Base-by-base conservation (phyloP, 2,888 invertebrate species). In the Rhagophthalmus giganteus region DNA sequence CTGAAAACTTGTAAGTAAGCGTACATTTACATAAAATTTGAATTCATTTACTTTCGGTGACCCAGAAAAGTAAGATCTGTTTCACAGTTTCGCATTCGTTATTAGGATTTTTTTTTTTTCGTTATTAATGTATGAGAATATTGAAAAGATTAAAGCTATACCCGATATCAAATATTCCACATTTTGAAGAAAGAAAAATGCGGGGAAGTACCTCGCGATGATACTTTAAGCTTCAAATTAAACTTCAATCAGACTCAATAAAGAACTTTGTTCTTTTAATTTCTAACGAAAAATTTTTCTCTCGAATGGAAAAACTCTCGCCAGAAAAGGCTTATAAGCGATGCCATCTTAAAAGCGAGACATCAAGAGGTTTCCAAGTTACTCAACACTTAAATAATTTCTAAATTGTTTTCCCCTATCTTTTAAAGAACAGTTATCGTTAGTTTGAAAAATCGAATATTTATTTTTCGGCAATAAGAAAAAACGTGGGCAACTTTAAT, bases 11-110 rank as follows among this genome's bases (percentile, higher is more conserved):
- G 57, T 54, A 59, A 60, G 57, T 57, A 56, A 49, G 58, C 49
- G 54, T 44, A 48, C 50, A 59, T 61, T 57, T 58, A 48, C 61
- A 61, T 61, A 58, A 58, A 58, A 61, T 60, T 60, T 56, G 58
- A 60, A 61, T 59, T 55, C 48, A 53, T 49, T 48, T 52, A 40
- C 44, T 52, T 52, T 41, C 20, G 37, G 35, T 52, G 52, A 52
- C 52, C 52, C 34, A 52, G 52, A 51, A 44, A 49, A 42, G 32
- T 42, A 37, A 42, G 35, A 49, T 42, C 41, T 49, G 41, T 49
- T 42, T 49, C n/a, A 42, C 45, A 45, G 35, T 45, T 45, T 40
- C 15, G 9, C 12, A 34, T 20, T 13, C 16, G 9, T 34, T n/a
- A n/a, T n/a, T n/a, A n/a, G n/a, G n/a, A n/a, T n/a, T n/a, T n/a